phyloP scores from a whole-genome alignment of 1,140 invertebrate species.

The Aleiodes sp. region DNA sequence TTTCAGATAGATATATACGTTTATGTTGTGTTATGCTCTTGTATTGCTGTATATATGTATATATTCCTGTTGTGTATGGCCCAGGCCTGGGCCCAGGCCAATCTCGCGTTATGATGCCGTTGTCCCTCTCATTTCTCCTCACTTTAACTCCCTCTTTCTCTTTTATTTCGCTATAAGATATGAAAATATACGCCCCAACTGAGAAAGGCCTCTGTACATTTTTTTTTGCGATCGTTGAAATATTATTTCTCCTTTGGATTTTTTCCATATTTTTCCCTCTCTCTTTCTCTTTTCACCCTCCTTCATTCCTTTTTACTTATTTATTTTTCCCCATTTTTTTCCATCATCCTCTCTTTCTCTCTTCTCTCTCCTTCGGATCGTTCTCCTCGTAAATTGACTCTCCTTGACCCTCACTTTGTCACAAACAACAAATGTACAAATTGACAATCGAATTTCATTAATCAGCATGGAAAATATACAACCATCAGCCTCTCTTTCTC shows the following conservation, averaged over 20 bases:
- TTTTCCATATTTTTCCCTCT: too few relatives aligned
- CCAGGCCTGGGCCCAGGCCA: conserved; percentile 33
- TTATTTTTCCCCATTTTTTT: neutral
- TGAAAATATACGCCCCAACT: conserved; percentile 24
- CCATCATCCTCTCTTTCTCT: neutral
- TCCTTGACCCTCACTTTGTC: conserved; percentile 28
- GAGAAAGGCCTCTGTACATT: neutral
- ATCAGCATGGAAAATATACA: conserved; percentile 21
- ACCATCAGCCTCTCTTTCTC: conserved; percentile 18
- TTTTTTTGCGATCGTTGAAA: conserved; percentile 33
- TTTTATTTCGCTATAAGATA: conserved; percentile 38
- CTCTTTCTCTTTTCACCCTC: conserved; percentile 23
- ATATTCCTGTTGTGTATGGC: conserved; percentile 2
- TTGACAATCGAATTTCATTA: conserved; percentile 32
- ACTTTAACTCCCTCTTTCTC: conserved; percentile 42
- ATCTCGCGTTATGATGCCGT: conserved; percentile 54
- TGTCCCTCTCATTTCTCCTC: conserved; percentile 41
- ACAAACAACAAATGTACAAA: conserved; percentile 26
- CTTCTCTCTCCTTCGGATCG: neutral
- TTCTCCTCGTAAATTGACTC: conserved; percentile 31
- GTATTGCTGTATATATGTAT: neutral
- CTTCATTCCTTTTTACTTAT: neutral
- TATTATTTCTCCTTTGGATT: conserved; percentile 28
- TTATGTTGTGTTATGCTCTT: conserved; percentile 10
- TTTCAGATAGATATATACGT: conserved; percentile 13